phyloP scores from a whole-genome alignment of 1,140 invertebrate species.

The Micrasema longulum region DNA sequence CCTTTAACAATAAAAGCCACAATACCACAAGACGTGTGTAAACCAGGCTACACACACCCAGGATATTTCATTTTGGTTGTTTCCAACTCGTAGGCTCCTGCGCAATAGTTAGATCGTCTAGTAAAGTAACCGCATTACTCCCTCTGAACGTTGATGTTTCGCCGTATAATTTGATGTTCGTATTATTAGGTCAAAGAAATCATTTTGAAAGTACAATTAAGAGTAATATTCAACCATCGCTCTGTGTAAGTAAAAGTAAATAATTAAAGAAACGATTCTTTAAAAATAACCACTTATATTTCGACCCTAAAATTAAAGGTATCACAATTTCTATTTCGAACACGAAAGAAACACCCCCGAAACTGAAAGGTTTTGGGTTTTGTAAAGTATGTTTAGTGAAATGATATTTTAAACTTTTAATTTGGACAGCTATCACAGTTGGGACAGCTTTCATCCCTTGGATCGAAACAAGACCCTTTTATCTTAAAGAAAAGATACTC shows the following conservation, averaged over 20 bases:
- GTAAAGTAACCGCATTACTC: too few species aligned
- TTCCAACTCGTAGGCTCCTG: background rate
- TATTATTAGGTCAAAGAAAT: too few species aligned
- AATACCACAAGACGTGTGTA: conserved; percentile 1
- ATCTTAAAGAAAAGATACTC: background rate
- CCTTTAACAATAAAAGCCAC: conserved; percentile 10
- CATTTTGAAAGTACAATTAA: too few species aligned
- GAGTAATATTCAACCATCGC: too few species aligned
- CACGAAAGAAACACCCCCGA: too few species aligned
- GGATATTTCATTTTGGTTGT: conserved; percentile 17
- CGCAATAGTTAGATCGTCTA: conserved; percentile 5
- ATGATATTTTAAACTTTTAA: background rate
- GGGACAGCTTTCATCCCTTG: background rate
- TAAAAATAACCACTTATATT: too few species aligned
- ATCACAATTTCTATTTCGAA: too few species aligned
- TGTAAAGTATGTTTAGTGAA: background rate
- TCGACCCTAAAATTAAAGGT: too few species aligned
- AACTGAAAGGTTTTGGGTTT: background rate
- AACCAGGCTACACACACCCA: background rate
- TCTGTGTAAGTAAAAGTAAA: too few species aligned
- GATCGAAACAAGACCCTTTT: background rate
- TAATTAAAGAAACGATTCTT: too few species aligned
- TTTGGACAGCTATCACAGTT: conserved; percentile 14
- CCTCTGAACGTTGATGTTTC: too few species aligned
- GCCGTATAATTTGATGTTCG: too few species aligned